These are phyloP conservation scores for Aradophagus sp. DNA, from an alignment of 1,140 invertebrate genomes.

Conservation along the genomic window DNA sequence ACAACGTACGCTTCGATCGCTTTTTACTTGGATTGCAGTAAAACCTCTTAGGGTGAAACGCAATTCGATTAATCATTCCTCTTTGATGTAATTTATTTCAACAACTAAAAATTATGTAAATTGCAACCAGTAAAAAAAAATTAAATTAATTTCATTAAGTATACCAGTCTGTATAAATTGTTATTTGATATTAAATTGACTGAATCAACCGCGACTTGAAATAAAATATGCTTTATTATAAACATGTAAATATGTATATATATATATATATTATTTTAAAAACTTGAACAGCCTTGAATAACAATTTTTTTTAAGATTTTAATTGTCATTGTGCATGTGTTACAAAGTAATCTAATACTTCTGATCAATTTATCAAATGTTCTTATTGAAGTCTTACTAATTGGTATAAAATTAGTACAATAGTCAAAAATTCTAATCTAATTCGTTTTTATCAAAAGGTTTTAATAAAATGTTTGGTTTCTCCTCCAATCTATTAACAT, in stretches of 20 bases:
- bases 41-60: constrained; percentile 39
- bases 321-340: constrained; percentile 25
- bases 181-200: neutral
- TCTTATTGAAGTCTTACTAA: constrained; percentile 34
- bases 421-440: neutral
- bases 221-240: too few relatives aligned
- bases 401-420: constrained; percentile 11
- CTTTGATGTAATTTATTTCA: constrained; percentile 52
- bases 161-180: neutral
- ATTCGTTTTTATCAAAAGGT: neutral
- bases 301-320: constrained; percentile 34
- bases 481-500: too few relatives aligned
- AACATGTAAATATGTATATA: neutral
- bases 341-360: constrained; percentile 29
- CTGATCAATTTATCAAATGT: constrained; percentile 27
- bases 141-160: neutral
- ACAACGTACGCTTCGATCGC: constrained; percentile 31
- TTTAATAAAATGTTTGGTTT: too few relatives aligned
- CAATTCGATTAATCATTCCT: constrained; percentile 19
- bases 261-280: constrained; percentile 44
- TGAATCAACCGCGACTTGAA: too few relatives aligned
- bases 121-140: neutral
- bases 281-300: constrained; percentile 37
- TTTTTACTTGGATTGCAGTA: constrained; percentile 49
- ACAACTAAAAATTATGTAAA: constrained; percentile 13